phyloP scores from a whole-genome alignment of 2,888 invertebrate species.

The Rhorus exstirpatorius region DNA sequence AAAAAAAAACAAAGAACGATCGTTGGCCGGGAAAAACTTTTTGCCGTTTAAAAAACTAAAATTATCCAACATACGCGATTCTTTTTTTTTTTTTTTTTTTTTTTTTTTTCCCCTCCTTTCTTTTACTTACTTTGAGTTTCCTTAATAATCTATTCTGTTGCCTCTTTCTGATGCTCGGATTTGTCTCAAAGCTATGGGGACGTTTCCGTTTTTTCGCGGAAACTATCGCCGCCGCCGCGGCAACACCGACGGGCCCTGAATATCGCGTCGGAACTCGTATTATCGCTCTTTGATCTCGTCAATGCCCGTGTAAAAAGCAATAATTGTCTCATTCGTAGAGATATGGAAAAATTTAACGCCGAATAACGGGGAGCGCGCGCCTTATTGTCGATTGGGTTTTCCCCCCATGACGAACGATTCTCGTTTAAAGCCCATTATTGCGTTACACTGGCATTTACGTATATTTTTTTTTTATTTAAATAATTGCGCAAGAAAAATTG shows the following conservation, averaged over 20 bases:
- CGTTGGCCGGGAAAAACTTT: too few relatives aligned
- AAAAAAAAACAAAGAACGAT: background rate
- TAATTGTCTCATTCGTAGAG: background rate
- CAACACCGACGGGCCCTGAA: constrained; percentile 96
- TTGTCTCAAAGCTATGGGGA: constrained; percentile 98
- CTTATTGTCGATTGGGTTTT: constrained; percentile 3
- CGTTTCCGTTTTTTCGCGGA: constrained; percentile 98
- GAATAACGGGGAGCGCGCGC: too few relatives aligned
- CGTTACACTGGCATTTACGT: constrained; percentile 39
- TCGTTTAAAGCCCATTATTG: background rate
- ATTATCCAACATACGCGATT: too few relatives aligned
- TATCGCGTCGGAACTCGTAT: constrained; percentile 53
- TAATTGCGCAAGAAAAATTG: constrained; percentile 31
- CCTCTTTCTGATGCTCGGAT: constrained; percentile 97
- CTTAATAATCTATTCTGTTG: constrained; percentile 97
- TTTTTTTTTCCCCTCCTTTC: too few relatives aligned
- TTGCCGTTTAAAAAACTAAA: too few relatives aligned
- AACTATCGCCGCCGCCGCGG: constrained; percentile 98
- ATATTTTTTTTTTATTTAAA: background rate
- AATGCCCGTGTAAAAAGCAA: constrained; percentile 51
- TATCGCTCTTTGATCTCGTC: constrained; percentile 30
- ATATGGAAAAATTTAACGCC: background rate
- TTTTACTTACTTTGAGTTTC: constrained; percentile 91
- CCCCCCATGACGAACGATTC: too few relatives aligned
- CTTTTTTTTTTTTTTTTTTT: too few relatives aligned